A percentile compares a stretch with the other conserved stretches of the same genome.
phyloP scores from a whole-genome alignment of 2,797 vertebrate species.

The Sebastes aleutianus region DNA sequence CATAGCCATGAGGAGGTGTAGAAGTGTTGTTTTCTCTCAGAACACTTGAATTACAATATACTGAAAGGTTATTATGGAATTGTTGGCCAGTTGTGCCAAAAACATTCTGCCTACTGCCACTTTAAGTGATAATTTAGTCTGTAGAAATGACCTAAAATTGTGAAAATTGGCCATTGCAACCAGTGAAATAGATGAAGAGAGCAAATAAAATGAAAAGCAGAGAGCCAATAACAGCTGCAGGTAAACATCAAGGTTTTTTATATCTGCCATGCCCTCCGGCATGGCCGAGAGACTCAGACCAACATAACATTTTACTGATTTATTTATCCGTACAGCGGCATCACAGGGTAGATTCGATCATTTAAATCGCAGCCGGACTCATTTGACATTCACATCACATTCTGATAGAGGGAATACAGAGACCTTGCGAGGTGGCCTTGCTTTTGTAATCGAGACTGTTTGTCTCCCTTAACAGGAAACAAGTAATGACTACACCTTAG shows the following conservation, averaged over 20 bases:
- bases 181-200: neutral
- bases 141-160: neutral
- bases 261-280: conserved; percentile 32
- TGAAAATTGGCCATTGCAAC: neutral
- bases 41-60: no score
- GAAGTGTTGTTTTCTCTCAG: no score
- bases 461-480: conserved; percentile 1
- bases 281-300: neutral
- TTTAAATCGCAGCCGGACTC: neutral
- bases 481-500: neutral
- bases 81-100: no score
- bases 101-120: no score
- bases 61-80: no score
- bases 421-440: conserved; percentile 24
- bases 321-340: conserved; percentile 12
- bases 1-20: no score
- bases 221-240: neutral
- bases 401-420: neutral
- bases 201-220: neutral
- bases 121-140: neutral
- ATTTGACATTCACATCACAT: conserved; percentile 35
- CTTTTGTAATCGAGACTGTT: conserved; percentile 8
- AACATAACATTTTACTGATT: conserved; percentile 31
- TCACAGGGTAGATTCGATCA: neutral
- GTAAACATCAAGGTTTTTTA: conserved; percentile 8